Evolutionary conservation across 2,797 vertebrate genomes (phyloP), one percentile per base, ranked within the genome.

Genomic region (Loriculus beryllinus): DNA sequence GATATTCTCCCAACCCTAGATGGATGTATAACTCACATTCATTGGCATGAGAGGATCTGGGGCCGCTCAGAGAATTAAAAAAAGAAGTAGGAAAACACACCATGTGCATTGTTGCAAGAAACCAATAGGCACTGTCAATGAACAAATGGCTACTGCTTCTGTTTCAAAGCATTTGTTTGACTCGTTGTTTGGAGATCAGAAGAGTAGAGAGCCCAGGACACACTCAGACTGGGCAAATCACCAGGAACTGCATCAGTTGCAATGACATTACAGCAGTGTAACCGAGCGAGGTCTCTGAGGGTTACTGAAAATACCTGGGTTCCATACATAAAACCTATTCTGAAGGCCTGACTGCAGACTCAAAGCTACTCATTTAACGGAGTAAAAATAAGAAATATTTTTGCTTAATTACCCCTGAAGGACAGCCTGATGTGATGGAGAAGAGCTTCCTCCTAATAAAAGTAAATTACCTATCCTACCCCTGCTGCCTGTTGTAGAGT

Each of bases 1-100:
- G 78, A 64, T 86, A 90, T 84, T 95, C 80, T 96, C 83, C 21
- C 43, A 72, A 8, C 77, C 54, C 57, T 93, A 69, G 82, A 81
- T 81, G 70, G 89, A 88, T 86, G 29, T 77, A 85, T 96, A 97
- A 96, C 72, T 97, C 96, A 96, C 22, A 77, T 89, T 96, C 95
- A 96, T 96, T 65, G 54, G n/a, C 91, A 35, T 93, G 42, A 52
- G 87, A 93, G 86, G 82, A 86, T 75, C 48, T 83, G 35, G 68
- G 68, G 11, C 64, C 80, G 67, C 48, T 86, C 80, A 74, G 40
- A 87, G 54, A 40, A 56, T 48, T 23, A n/a, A 23, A 11, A 15
- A 1, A 17, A 54, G 17, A 9, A 43, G 3, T 5, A 40, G 70
- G 51, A 59, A 57, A n/a, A 15, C 89, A n/a, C 25, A 91, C 43